Conservation (phyloP, 2,797 vertebrate species). For the Mus spretus region DNA sequence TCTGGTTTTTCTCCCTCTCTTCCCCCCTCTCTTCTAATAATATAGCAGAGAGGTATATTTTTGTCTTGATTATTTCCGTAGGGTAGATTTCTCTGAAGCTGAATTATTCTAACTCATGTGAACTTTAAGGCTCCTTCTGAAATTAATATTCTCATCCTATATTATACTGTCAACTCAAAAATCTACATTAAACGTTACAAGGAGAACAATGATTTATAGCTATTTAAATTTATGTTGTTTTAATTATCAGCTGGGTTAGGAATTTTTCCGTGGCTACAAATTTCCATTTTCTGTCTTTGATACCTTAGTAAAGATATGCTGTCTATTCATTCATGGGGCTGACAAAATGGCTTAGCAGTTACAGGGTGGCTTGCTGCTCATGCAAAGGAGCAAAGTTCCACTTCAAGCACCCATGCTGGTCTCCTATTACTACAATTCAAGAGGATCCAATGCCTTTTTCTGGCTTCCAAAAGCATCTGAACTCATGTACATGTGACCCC, state of each 20-base stretch:
- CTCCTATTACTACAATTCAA: background rate
- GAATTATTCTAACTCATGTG: conserved; percentile 1
- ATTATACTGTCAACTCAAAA: conserved; percentile 22
- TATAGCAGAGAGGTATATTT: background rate
- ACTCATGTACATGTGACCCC: background rate
- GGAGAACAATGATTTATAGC: conserved; percentile 11
- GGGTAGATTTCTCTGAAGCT: conserved; percentile 36
- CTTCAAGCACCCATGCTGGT: background rate
- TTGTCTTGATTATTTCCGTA: conserved; percentile 48
- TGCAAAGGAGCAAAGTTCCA: background rate
- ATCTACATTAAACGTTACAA: conserved; percentile 21
- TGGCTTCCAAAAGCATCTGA: background rate
- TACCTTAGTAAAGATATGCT: conserved; percentile 49
- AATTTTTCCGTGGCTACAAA: conserved; percentile 29
- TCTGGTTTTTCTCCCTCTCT: background rate
- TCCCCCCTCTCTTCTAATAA: background rate
- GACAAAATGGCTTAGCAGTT: background rate
- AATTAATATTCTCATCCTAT: conserved; percentile 29
- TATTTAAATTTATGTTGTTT: conserved; percentile 51
- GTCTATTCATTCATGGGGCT: background rate
- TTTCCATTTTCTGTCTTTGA: conserved; percentile 23
- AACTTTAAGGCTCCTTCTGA: conserved; percentile 41
- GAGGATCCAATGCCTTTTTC: too few relatives aligned
- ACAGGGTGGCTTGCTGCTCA: background rate
- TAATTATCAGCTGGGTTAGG: conserved; percentile 45